A percentile compares a stretch with the other conserved stretches of the same genome.
Conservation (phyloP, 2,797 vertebrate species). For the Knipowitschia caucasica region DNA sequence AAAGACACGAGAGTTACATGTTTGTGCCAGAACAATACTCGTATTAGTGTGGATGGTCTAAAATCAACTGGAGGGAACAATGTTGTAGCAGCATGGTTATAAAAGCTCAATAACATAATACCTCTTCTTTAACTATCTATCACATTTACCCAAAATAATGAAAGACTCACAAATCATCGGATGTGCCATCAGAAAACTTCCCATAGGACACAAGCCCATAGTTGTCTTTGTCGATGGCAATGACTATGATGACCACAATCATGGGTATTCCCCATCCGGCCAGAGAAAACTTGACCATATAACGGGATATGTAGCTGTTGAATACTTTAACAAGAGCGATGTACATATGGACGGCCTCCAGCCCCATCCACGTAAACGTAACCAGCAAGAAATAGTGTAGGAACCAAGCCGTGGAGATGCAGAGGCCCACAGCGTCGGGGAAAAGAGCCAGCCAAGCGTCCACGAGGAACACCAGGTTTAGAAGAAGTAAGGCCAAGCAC, state of each 20-base stretch:
- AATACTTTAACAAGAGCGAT: constrained; percentile 95
- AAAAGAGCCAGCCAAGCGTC: constrained; percentile 91
- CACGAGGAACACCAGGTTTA: constrained; percentile 89
- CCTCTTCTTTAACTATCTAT: too few relatives aligned
- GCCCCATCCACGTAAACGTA: constrained; percentile 97
- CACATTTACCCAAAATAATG: background rate
- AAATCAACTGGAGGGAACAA: too few relatives aligned
- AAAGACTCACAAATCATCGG: constrained; percentile 87
- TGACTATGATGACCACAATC: constrained; percentile 84
- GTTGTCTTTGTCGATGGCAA: constrained; percentile 80
- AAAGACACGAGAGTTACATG: too few relatives aligned
- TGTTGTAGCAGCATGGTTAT: too few relatives aligned
- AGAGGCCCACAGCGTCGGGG: constrained; percentile 73
- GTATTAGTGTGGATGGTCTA: too few relatives aligned
- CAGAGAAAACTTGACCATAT: constrained; percentile 93
- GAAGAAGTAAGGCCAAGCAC: constrained; percentile 84
- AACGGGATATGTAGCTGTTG: constrained; percentile 85
- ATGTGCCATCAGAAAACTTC: constrained; percentile 73
- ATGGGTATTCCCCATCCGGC: constrained; percentile 92
- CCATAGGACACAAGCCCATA: constrained; percentile 86
- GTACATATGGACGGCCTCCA: constrained; percentile 98
- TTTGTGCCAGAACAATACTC: too few relatives aligned
- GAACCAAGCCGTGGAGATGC: constrained; percentile 92
- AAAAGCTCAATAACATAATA: too few relatives aligned
- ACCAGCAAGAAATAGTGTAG: constrained; percentile 96